phyloP scores from a whole-genome alignment of 1,140 invertebrate genomes.

The Atta colombica region DNA sequence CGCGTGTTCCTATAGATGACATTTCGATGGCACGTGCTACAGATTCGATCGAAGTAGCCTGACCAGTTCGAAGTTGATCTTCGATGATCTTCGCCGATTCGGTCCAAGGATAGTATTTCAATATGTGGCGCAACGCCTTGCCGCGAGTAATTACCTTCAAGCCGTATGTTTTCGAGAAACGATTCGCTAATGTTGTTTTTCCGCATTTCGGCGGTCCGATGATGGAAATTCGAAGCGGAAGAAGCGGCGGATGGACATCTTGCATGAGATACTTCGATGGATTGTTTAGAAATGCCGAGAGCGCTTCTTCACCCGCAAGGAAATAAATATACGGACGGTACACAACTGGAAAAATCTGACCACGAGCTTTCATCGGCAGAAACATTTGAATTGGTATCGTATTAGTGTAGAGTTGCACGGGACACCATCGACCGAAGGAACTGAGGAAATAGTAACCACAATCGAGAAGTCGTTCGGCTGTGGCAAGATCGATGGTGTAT shows the following conservation, averaged over 20 bases:
- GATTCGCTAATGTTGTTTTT: slow-evolving; percentile 90
- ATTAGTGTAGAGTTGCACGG: slow-evolving; percentile 87
- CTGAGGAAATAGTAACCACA: slow-evolving; percentile 88
- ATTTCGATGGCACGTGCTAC: slow-evolving; percentile 86
- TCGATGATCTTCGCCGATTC: slow-evolving; percentile 83
- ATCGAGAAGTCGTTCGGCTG: slow-evolving; percentile 86
- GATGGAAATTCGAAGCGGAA: slow-evolving; percentile 91
- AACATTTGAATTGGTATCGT: slow-evolving; percentile 86
- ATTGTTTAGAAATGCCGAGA: slow-evolving; percentile 85
- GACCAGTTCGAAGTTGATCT: slow-evolving; percentile 80
- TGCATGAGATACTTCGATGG: slow-evolving; percentile 87
- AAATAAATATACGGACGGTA: slow-evolving; percentile 88
- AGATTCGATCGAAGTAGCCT: slow-evolving; percentile 76
- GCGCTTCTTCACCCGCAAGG: slow-evolving; percentile 84
- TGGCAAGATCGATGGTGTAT: slow-evolving; percentile 85
- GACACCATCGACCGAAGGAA: slow-evolving; percentile 88
- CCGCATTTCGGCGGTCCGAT: slow-evolving; percentile 95
- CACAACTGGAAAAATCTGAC: slow-evolving; percentile 86
- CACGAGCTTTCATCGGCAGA: slow-evolving; percentile 81
- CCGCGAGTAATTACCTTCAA: slow-evolving; percentile 86
- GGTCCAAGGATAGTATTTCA: slow-evolving; percentile 85
- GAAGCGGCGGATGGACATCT: slow-evolving; percentile 78
- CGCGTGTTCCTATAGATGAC: slow-evolving; percentile 83
- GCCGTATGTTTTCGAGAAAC: slow-evolving; percentile 86
- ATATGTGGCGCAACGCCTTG: slow-evolving; percentile 84